Evolutionary conservation across 1,140 invertebrate genomes (phyloP).

Genomic region (Pristionchus pacificus): DNA sequence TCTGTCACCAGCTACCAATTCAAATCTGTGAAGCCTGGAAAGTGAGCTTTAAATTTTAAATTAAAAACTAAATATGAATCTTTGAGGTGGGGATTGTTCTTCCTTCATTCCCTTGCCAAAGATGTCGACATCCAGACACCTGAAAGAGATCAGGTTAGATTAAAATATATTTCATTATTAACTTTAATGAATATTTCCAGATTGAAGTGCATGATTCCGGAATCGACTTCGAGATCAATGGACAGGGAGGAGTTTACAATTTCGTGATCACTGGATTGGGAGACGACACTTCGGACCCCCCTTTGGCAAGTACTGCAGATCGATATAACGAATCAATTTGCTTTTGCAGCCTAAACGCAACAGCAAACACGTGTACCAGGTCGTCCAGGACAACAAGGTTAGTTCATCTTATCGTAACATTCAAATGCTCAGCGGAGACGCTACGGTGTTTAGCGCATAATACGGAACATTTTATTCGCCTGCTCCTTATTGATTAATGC

Average conservation of each 20-base stretch:
- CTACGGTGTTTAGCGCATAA: no score
- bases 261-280: neutral
- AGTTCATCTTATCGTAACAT: conserved; percentile 53
- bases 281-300: neutral
- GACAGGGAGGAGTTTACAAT: conserved; percentile 35
- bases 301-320: neutral
- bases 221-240: neutral
- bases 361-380: conserved; percentile 60
- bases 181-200: neutral
- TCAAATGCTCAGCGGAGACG: conserved; percentile 50
- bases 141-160: neutral
- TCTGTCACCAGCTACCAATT: no score
- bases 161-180: neutral
- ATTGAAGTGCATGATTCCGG: neutral
- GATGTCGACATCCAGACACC: conserved; percentile 12
- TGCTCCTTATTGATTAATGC: no score
- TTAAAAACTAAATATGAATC: conserved; percentile 11
- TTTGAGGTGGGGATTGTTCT: conserved; percentile 31
- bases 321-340: no score
- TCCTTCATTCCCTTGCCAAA: conserved; percentile 7
- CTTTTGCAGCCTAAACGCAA: no score
- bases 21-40: conserved; percentile 34
- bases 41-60: conserved; percentile 15
- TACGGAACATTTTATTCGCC: no score
- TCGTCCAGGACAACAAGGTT: conserved; percentile 59